phyloP scores from a whole-genome alignment of 2,113 vertebrate species.

The Pelmatolapia mariae region DNA sequence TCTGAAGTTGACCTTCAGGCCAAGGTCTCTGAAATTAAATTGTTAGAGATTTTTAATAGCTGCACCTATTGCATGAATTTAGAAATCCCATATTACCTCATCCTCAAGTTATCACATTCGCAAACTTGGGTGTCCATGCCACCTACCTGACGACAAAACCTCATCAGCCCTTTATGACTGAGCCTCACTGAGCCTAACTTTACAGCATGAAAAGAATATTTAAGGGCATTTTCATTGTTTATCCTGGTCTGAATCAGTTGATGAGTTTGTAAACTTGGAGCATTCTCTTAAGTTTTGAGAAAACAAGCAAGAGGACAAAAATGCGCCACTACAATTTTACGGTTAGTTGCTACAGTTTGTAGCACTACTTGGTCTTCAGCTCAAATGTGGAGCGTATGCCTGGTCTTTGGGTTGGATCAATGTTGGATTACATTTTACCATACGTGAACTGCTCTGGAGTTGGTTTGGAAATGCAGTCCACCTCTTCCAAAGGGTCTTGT shows the following conservation, averaged over 20 bases:
- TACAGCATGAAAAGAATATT: neutral
- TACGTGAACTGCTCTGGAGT: neutral
- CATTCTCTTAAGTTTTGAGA: neutral
- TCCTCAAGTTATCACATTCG: neutral
- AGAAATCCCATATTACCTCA: neutral
- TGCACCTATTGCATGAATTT: neutral
- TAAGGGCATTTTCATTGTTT: neutral
- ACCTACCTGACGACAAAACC: neutral
- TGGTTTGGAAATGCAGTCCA: neutral
- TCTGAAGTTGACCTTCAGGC: neutral
- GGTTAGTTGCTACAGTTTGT: neutral
- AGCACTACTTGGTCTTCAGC: neutral
- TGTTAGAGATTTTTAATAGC: neutral
- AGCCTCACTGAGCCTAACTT: neutral
- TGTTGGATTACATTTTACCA: neutral
- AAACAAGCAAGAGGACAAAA: neutral
- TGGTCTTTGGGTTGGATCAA: neutral
- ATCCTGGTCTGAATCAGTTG: neutral
- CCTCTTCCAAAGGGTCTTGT: neutral
- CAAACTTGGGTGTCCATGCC: neutral
- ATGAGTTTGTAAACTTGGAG: neutral
- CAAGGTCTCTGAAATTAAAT: neutral
- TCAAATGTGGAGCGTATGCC: neutral
- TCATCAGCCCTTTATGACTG: neutral
- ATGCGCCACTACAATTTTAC: neutral